A percentile compares a stretch with the other conserved stretches of the same genome.
These are phyloP conservation scores for Agapornis roseicollis DNA, from an alignment of 2,113 vertebrate species.

Conservation along the genomic window DNA sequence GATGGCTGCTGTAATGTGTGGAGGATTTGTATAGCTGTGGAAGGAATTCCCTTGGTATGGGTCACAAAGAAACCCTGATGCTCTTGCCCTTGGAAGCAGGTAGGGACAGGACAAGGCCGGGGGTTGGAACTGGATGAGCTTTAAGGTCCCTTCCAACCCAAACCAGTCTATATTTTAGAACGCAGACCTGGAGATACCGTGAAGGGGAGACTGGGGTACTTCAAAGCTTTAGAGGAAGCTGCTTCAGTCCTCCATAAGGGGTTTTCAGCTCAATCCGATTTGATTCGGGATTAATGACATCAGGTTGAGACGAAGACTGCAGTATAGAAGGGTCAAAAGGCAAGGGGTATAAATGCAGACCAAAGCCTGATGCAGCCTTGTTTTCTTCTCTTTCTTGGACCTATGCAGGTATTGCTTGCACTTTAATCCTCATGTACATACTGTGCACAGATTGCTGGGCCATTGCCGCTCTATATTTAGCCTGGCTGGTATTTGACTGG, in stretches of 20 bases:
- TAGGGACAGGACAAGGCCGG: neutral
- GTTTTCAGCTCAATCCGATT: neutral
- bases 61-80: neutral
- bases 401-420: conserved; percentile 80
- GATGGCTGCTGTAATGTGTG: neutral
- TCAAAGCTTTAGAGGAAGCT: neutral
- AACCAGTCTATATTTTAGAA: neutral
- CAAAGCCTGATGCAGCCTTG: neutral
- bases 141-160: neutral
- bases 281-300: neutral
- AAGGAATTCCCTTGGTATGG: neutral
- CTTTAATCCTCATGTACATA: conserved; percentile 85
- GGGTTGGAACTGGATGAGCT: neutral
- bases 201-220: neutral
- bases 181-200: neutral
- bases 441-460: conserved; percentile 95
- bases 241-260: neutral
- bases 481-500: conserved; percentile 97
- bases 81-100: neutral
- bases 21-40: neutral
- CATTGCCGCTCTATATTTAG: conserved; percentile 86
- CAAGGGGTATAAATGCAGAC: neutral
- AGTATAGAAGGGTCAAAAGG: neutral
- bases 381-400: neutral
- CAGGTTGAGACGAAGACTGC: neutral